Base-by-base conservation (phyloP, 1,140 invertebrate genomes). In the Diploscapter pachys region DNA sequence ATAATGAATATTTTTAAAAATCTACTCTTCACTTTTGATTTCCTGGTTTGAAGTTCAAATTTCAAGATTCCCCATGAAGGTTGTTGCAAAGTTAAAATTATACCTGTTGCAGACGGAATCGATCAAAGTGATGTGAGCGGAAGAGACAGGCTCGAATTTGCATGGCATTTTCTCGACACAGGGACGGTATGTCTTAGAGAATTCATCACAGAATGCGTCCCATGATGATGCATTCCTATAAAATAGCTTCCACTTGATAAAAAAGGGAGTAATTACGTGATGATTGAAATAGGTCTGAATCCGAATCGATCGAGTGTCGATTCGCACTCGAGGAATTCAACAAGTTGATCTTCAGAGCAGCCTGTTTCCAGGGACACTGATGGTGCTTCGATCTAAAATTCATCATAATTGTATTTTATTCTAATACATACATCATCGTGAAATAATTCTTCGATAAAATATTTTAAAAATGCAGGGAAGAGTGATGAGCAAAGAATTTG, bases 281-380 rank as follows among this genome's bases (percentile, higher is more conserved):
- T 82, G 57, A 83, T 65, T 57, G 81, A 67, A 49, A 84, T 74
- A 48, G 82, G 82, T 31, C 77, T 72, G 66, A 80, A 80, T 2
- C 67, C 70, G 68, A 82, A 84, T 6, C 78, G 68, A 66, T 84
- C 82, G 4, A 83, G 9, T 13, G 74, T 56, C 2, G 81, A 63
- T 55, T 83, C 82, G 57, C 82, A 83, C 57, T 80, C 76, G 51
- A 85, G 71, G 71, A 68, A 85, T 31, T 78, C 64, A 56, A 83
- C 64, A 6, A 82, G 72, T 9, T 82, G 72, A 6, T 82, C 66
- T 59, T 83, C 82, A 55, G 57, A 68, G 68, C 82, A 83, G 52
- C 82, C 83, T 49, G 83, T 82, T 67, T 85, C 67, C 6, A 84
- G 67, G 9, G 81, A 62, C 13, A 85, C 68, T 48, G 79, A 73